Base-by-base conservation (phyloP, 2,888 invertebrate species). In the Cryptocephalus moraei region DNA sequence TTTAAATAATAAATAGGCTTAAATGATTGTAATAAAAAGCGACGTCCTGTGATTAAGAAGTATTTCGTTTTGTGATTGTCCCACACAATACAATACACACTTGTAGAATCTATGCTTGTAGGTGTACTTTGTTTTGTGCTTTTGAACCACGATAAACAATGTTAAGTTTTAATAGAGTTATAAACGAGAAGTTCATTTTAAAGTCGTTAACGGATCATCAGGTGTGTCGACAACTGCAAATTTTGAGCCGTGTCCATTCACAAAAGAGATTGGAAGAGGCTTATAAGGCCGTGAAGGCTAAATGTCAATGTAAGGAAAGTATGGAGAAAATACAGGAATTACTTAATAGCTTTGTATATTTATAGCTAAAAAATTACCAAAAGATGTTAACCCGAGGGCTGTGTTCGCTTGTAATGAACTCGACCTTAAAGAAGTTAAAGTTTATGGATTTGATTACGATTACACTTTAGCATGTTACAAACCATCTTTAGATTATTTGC, bases 391-490 rank as follows among this genome's bases (percentile, higher is more conserved):
- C 64, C 80, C 85, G 1, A 77, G 80, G 60, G 91, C 90, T 38
- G 92, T 97, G 2, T 97, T 95, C 73, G 93, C 94, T 9, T 96
- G 95, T 71, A 97, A 97, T 73, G 95, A 96, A 66, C 74, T 96
- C 48, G 88, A 94, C 69, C 74, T 97, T 45, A 79, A 85, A 53
- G 89, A 93, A 70, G 90, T 97, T 38, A 82, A 89, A 62, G 91
- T 95, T 1, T 95, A 94, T 75, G 92, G 97, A 39, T 97, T 97
- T 75, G 97, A 97, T 73, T 97, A 97, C 75, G 97, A 97, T 70
- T 97, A 97, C 70, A 97, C 97, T 0, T 70, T 97, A 61, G 96
- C 96, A 1, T 90, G 91, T 61, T 97, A 97, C 69, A 93, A 91
- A 63, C 86, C 89, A 9, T 80, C 86, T 13, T 75, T 97, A 66